Evolutionary conservation across 2,888 invertebrate genomes (phyloP).

Genomic region (Habrosyne pyritoides): DNA sequence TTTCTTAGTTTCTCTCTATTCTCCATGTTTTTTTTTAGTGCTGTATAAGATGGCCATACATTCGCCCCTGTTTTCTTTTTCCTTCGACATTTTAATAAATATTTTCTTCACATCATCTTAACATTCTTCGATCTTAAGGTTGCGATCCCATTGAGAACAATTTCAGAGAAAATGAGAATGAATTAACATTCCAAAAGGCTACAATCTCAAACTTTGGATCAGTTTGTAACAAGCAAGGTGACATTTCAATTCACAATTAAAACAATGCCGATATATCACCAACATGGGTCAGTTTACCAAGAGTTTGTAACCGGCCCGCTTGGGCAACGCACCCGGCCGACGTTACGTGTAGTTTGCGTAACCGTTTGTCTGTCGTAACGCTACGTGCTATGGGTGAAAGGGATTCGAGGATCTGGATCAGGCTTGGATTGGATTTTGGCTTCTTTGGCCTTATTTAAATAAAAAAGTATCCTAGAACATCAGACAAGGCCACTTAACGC

Average conservation of each 20-base stretch:
- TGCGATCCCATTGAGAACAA: too few species aligned
- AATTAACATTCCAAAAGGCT: too few species aligned
- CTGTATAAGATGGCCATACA: too few species aligned
- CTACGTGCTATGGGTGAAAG: constrained; percentile 11
- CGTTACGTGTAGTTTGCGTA: constrained; percentile 17
- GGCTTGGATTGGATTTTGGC: not conserved
- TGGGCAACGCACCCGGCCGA: constrained; percentile 15
- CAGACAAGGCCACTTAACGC: too few species aligned
- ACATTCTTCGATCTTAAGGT: too few species aligned
- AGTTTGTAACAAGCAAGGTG: not conserved
- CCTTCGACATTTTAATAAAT: too few species aligned
- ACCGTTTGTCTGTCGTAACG: constrained; percentile 9
- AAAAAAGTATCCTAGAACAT: too few species aligned
- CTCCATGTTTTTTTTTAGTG: too few species aligned
- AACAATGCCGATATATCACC: constrained; percentile 11
- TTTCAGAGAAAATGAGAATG: too few species aligned
- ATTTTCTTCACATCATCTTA: too few species aligned
- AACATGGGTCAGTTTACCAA: constrained; percentile 9
- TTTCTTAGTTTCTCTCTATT: too few species aligned
- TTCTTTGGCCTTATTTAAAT: not conserved
- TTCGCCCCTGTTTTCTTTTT: too few species aligned
- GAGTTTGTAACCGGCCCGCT: constrained; percentile 16
- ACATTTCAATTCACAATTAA: constrained; percentile 8
- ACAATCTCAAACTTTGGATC: not conserved
- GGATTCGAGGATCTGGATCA: constrained; percentile 5